Percentiles rank a stretch among this genome's conserved stretches.
Evolutionary conservation across 2,888 invertebrate genomes (phyloP).

Genomic region (Papilio gigon): DNA sequence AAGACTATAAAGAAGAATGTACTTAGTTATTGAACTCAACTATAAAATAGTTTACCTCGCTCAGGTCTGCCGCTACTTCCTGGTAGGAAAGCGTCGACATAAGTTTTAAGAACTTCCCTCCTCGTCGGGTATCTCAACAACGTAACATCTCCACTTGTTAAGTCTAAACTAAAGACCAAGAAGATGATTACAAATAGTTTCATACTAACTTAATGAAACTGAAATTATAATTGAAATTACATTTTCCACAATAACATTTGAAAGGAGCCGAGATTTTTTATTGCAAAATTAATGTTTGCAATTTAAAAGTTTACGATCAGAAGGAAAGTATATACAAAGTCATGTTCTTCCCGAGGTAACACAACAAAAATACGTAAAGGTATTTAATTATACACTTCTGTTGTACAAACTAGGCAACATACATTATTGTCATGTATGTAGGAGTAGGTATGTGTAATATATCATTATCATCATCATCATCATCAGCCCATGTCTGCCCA

Average conservation of each 20-base stretch:
- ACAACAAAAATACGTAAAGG: not conserved
- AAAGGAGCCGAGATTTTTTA: not conserved
- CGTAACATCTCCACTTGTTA: constrained; percentile 16
- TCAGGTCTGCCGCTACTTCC: constrained; percentile 20
- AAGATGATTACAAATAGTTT: constrained; percentile 1
- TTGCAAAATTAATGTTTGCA: constrained; percentile 10
- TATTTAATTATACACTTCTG: not conserved
- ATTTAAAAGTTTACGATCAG: constrained; percentile 25
- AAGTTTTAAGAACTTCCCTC: constrained; percentile 1
- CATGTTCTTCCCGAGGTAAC: not conserved
- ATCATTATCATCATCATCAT: too few relatives aligned
- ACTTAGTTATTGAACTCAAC: too few relatives aligned
- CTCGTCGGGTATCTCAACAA: not conserved
- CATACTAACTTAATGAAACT: constrained; percentile 7
- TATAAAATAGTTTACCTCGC: constrained; percentile 8
- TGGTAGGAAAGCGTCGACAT: constrained; percentile 18
- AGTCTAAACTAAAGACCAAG: not conserved
- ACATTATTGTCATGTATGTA: too few relatives aligned
- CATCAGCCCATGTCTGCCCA: too few relatives aligned
- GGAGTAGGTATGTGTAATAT: too few relatives aligned
- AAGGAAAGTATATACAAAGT: constrained; percentile 1
- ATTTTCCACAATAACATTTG: not conserved
- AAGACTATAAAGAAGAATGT: too few relatives aligned
- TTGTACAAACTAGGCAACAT: too few relatives aligned
- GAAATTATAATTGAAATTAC: not conserved